These are phyloP conservation scores for Phortica magna DNA, from an alignment of 2,888 invertebrate genomes.

Conservation along the genomic window DNA sequence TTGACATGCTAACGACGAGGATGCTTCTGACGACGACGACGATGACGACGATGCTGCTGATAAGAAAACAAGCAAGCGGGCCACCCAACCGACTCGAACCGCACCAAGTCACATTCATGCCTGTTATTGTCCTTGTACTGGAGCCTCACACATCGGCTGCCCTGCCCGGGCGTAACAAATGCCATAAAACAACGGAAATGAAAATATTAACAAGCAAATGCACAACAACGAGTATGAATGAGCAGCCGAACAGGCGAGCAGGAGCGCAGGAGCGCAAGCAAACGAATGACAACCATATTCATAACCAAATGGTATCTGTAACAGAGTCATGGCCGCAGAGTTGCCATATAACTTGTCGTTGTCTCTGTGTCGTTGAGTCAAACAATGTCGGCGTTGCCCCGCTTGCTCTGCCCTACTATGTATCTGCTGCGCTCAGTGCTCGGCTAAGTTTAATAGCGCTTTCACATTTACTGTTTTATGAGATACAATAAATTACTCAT, in stretches of 20 bases:
- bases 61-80: conserved; percentile 37
- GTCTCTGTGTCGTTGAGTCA: too few relatives aligned
- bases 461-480: conserved; percentile 15
- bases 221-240: conserved; percentile 51
- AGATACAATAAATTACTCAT: conserved; percentile 30
- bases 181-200: conserved; percentile 74
- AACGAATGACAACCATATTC: conserved; percentile 53
- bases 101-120: conserved; percentile 56
- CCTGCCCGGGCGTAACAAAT: conserved; percentile 64
- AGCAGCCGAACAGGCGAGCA: conserved; percentile 36
- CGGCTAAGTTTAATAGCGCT: conserved; percentile 4
- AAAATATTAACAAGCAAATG: conserved; percentile 74
- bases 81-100: conserved; percentile 34
- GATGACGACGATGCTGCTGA: neutral
- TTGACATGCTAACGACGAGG: conserved; percentile 64
- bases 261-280: conserved; percentile 46
- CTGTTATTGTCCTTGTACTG: conserved; percentile 60
- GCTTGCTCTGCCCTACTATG: neutral
- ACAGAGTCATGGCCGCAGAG: neutral
- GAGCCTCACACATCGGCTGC: conserved; percentile 26
- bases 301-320: conserved; percentile 63
- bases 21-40: neutral
- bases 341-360: too few relatives aligned
- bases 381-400: neutral
- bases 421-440: neutral